Conservation (phyloP, 2,797 vertebrate genomes). For the Hoplostethus atlanticus region DNA sequence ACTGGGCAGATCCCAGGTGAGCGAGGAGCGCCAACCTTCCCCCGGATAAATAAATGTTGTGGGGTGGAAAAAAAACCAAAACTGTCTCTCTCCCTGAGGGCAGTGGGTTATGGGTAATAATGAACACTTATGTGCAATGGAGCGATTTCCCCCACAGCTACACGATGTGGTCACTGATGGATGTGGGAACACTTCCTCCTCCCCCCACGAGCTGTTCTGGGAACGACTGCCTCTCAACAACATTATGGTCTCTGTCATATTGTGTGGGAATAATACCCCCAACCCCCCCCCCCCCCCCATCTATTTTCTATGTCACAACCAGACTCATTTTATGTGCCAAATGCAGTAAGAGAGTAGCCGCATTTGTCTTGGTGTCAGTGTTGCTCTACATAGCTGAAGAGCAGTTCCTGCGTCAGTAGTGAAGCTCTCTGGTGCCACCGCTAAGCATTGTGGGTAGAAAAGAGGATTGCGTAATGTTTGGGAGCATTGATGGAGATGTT, state of each 20-base stretch:
- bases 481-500: background rate
- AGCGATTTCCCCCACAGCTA: background rate
- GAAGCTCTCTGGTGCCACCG: background rate
- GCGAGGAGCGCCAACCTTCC: background rate
- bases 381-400: conserved; percentile 17
- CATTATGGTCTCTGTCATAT: conserved; percentile 22
- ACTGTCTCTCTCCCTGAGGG: background rate
- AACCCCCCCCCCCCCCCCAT: background rate
- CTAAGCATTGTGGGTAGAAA: background rate
- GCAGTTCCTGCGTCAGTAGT: conserved; percentile 22
- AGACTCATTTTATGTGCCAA: conserved; percentile 16
- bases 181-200: conserved; percentile 27
- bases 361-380: conserved; percentile 31
- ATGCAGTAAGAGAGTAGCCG: conserved; percentile 18
- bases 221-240: conserved; percentile 4
- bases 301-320: conserved; percentile 34
- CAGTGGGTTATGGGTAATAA: conserved; percentile 8
- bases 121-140: background rate
- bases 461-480: background rate
- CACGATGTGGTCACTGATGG: conserved; percentile 11
- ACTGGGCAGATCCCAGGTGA: too few species aligned
- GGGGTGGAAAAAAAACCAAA: background rate
- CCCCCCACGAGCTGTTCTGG: conserved; percentile 13
- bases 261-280: conserved; percentile 11
- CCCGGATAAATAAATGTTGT: background rate